Percentiles rank a stretch among this genome's conserved stretches.
phyloP scores from a whole-genome alignment of 2,888 invertebrate species.

The Prostheceraeus crozeri region DNA sequence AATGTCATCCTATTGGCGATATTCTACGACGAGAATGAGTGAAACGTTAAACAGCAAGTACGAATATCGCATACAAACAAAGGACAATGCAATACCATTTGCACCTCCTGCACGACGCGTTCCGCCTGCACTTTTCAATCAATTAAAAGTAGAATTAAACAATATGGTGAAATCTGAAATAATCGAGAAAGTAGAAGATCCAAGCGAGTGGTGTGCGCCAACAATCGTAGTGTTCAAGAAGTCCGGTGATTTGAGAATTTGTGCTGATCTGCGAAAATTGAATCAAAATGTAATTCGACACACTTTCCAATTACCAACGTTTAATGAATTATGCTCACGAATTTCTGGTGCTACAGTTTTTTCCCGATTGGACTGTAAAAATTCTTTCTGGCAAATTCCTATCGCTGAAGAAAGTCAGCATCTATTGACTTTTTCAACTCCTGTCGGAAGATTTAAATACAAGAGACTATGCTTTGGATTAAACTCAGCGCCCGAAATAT shows the following conservation, averaged over 20 bases:
- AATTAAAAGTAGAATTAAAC: slow-evolving; percentile 24
- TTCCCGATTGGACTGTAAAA: no score
- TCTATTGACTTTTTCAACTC: slow-evolving; percentile 30
- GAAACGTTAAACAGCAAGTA: no score
- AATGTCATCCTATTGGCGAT: no score
- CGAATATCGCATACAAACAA: no score
- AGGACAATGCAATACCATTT: no score
- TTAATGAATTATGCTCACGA: slow-evolving; percentile 8
- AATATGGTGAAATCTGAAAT: slow-evolving; percentile 31
- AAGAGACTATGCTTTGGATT: slow-evolving; percentile 18
- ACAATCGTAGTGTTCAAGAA: slow-evolving; percentile 14
- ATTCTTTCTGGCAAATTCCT: no score
- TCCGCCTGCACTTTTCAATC: slow-evolving; percentile 12
- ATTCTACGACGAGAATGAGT: no score
- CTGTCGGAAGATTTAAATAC: slow-evolving; percentile 20
- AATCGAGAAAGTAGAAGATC: slow-evolving; percentile 32
- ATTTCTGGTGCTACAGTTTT: slow-evolving; percentile 14
- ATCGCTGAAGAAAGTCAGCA: slow-evolving; percentile 27
- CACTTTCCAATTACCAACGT: slow-evolving; percentile 20
- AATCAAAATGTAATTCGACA: slow-evolving; percentile 20
- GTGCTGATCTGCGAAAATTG: slow-evolving; percentile 26
- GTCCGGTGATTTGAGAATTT: slow-evolving; percentile 20
- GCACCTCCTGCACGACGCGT: not conserved
- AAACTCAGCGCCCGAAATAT: slow-evolving; percentile 14
- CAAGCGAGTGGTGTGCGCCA: slow-evolving; percentile 30